A percentile compares a stretch with the other conserved stretches of the same genome.
Evolutionary conservation across 2,888 invertebrate genomes (phyloP).

Genomic region (Caenorhabditis afra): DNA sequence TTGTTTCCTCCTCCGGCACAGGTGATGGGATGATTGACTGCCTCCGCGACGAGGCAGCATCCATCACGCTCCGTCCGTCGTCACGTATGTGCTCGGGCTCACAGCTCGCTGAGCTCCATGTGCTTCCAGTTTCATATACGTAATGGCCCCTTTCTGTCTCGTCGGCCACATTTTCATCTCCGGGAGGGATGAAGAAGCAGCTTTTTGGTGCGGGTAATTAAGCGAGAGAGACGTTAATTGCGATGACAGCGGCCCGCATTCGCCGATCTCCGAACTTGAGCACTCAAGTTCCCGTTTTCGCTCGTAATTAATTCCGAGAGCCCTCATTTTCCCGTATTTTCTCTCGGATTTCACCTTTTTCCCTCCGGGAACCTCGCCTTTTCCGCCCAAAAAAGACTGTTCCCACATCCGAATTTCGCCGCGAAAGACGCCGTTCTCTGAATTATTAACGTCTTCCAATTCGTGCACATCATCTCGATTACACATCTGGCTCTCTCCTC

Average conservation of each 20-base stretch:
- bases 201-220: conserved; percentile 5
- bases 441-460: conserved; percentile 43
- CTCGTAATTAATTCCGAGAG: conserved; percentile 6
- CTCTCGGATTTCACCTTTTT: conserved; percentile 1
- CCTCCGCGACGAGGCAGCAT: conserved; percentile 8
- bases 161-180: background rate
- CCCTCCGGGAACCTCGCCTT: background rate
- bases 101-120: conserved; percentile 7
- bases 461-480: conserved; percentile 32
- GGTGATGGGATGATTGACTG: conserved; percentile 50
- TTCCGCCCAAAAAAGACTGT: too few relatives aligned
- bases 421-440: conserved; percentile 15
- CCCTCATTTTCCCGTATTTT: background rate
- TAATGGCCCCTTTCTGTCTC: conserved; percentile 20
- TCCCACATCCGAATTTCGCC: background rate
- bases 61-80: conserved; percentile 27
- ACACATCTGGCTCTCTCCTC: conserved; percentile 43
- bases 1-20: conserved; percentile 29
- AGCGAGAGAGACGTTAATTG: conserved; percentile 28
- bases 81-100: conserved; percentile 11
- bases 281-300: background rate
- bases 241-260: conserved; percentile 12
- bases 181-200: too few relatives aligned
- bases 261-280: background rate
- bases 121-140: conserved; percentile 41